Conservation (phyloP, 2,888 invertebrate genomes). For the Calliopum simillimum region DNA sequence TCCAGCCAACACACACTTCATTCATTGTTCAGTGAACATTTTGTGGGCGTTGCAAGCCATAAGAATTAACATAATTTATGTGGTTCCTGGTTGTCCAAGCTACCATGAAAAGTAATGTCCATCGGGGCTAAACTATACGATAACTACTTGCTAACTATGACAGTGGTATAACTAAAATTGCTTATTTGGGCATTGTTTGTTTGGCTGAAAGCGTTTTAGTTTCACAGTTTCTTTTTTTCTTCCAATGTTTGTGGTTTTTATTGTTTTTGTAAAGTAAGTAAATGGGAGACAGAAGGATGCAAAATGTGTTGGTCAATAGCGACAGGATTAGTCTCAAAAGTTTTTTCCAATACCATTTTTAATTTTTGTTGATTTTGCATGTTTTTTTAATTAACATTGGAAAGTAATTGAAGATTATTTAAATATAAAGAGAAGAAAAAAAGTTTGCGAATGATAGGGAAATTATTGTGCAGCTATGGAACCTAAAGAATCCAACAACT, state of each 20-base stretch:
- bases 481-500: too few relatives aligned
- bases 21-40: constrained; percentile 44
- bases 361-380: constrained; percentile 60
- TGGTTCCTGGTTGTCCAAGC: constrained; percentile 58
- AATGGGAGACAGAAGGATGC: not conserved
- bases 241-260: constrained; percentile 57
- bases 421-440: not conserved
- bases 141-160: constrained; percentile 11
- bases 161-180: not conserved
- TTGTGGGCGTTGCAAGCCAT: constrained; percentile 62
- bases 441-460: too few relatives aligned
- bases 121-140: constrained; percentile 3
- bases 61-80: constrained; percentile 66
- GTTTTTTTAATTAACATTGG: constrained; percentile 58
- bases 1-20: constrained; percentile 36
- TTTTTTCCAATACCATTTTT: constrained; percentile 54
- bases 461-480: too few relatives aligned
- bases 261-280: constrained; percentile 56
- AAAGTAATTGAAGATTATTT: not conserved
- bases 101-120: constrained; percentile 18
- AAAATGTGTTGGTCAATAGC: not conserved
- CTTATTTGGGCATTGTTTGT: constrained; percentile 24
- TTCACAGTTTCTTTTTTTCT: constrained; percentile 21
- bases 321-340: constrained; percentile 44
- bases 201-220: constrained; percentile 28